Conservation (phyloP, 2,113 vertebrate species). For the Periophthalmus modestus region DNA sequence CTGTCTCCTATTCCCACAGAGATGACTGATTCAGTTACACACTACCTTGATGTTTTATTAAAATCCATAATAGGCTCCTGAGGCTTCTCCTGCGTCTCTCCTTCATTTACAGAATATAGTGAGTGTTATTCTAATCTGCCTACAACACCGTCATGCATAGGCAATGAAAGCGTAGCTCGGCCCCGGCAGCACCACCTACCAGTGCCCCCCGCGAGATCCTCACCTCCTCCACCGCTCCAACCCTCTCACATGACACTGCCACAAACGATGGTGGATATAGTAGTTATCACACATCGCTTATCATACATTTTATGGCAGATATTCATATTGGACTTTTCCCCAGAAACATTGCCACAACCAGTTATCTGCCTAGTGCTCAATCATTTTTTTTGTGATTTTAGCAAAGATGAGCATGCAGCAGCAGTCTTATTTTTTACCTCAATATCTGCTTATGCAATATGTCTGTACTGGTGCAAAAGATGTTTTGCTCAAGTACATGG, state of each 20-base stretch:
- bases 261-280: slow-evolving; percentile 30
- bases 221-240: slow-evolving; percentile 88
- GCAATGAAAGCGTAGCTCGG: slow-evolving; percentile 88
- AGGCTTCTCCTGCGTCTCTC: slow-evolving; percentile 93
- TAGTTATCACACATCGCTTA: slow-evolving; percentile 11
- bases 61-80: slow-evolving; percentile 99
- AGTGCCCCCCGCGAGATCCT: slow-evolving; percentile 78
- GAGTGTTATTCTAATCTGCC: slow-evolving; percentile 99
- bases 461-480: no score
- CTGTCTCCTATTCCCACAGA: slow-evolving; percentile 88
- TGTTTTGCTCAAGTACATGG: no score
- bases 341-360: neutral
- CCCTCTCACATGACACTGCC: slow-evolving; percentile 47
- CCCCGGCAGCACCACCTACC: slow-evolving; percentile 56
- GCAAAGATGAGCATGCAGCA: no score
- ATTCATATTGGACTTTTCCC: neutral
- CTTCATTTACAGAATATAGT: slow-evolving; percentile 99
- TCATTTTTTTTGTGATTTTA: neutral
- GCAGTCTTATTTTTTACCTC: no score
- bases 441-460: no score
- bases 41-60: slow-evolving; percentile 99
- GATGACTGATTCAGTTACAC: slow-evolving; percentile 99
- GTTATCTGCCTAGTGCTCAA: neutral
- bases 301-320: slow-evolving; percentile 14
- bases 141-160: slow-evolving; percentile 96